phyloP scores from a whole-genome alignment of 2,113 vertebrate species.

The Phyllostomus hastatus region DNA sequence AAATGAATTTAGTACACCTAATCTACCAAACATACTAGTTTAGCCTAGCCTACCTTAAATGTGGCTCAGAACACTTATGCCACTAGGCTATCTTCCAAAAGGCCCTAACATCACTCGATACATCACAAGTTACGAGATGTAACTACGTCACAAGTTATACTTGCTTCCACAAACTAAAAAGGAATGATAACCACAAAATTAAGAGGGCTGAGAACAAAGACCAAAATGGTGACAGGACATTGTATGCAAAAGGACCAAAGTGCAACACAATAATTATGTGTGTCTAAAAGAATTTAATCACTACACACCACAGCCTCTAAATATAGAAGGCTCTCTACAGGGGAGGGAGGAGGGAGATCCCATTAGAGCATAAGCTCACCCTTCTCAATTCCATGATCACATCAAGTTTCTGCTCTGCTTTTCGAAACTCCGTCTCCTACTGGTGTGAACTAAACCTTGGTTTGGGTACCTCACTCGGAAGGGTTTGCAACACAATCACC shows the following conservation, averaged over 20 bases:
- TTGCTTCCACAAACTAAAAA: neutral
- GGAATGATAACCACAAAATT: neutral
- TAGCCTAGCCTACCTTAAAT: neutral
- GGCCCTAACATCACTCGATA: neutral
- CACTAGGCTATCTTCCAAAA: neutral
- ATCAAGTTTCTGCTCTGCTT: neutral
- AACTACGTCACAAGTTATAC: neutral
- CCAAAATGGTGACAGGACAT: neutral
- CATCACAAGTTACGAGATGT: too few relatives aligned
- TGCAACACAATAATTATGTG: neutral
- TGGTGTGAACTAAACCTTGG: neutral
- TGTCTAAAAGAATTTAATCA: neutral
- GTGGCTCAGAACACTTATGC: neutral
- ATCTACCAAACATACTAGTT: neutral
- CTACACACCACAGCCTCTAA: neutral
- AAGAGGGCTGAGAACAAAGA: neutral
- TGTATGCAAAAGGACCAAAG: neutral
- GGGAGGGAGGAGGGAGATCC: neutral
- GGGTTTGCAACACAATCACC: neutral
- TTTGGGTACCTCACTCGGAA: neutral
- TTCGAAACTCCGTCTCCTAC: neutral
- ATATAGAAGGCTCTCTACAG: neutral
- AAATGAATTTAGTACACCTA: too few relatives aligned
- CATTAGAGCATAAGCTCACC: neutral
- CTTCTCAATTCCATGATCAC: neutral